phyloP scores from a whole-genome alignment of 2,797 vertebrate species.

The Anolis apletophallus region DNA sequence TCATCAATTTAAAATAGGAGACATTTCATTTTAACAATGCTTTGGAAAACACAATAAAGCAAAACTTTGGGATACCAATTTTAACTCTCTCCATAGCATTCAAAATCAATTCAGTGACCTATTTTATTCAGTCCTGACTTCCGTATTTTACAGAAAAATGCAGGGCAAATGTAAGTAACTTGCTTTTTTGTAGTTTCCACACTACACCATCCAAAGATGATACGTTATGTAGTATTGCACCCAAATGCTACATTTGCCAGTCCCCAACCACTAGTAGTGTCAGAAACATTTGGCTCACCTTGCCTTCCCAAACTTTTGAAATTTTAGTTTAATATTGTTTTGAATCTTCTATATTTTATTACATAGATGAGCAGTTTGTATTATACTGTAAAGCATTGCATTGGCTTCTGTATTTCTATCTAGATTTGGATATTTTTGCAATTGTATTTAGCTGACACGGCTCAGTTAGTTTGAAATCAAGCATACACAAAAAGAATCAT shows the following conservation, averaged over 20 bases:
- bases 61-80: background rate
- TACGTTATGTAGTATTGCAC: background rate
- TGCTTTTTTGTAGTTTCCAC: background rate
- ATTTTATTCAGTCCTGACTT: background rate
- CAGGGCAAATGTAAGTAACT: conserved; percentile 5
- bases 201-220: conserved; percentile 22
- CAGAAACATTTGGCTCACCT: background rate
- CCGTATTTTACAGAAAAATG: conserved; percentile 29
- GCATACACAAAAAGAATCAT: background rate
- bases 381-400: too few species aligned
- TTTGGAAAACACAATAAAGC: background rate
- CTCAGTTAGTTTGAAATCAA: background rate
- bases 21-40: conserved; percentile 48
- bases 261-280: background rate
- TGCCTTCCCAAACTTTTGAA: too few species aligned
- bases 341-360: too few species aligned
- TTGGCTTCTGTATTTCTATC: too few species aligned
- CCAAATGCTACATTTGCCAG: background rate
- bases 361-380: too few species aligned
- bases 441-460: background rate
- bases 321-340: too few species aligned
- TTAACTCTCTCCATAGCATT: background rate
- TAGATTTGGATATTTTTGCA: too few species aligned
- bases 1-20: conserved; percentile 50
- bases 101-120: background rate